Evolutionary conservation across 2,797 vertebrate genomes (phyloP).

Genomic region (Spheniscus humboldti): DNA sequence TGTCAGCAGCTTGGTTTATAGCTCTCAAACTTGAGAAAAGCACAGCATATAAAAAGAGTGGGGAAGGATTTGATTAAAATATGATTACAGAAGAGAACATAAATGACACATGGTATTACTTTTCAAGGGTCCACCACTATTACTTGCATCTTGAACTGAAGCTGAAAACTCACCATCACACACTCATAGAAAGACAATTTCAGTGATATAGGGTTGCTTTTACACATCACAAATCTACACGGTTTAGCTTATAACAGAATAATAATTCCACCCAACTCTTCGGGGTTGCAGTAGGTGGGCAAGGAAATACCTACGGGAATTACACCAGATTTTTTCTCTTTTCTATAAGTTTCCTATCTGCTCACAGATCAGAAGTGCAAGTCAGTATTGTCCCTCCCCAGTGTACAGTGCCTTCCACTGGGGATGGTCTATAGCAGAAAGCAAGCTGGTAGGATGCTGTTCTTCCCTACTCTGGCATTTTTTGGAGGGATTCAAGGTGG

Average conservation of each 20-base stretch:
- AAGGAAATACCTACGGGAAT: neutral
- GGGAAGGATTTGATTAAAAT: constrained; percentile 41
- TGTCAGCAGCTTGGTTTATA: constrained; percentile 54
- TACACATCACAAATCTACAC: fast-evolving
- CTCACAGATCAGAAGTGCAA: neutral
- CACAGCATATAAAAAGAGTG: neutral
- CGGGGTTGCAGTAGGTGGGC: neutral
- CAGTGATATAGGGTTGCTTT: neutral
- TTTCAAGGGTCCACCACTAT: neutral
- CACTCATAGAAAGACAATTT: neutral
- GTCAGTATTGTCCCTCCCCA: neutral
- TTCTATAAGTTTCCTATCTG: neutral
- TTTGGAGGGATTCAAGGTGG: neutral
- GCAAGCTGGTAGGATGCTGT: neutral
- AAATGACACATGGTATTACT: neutral
- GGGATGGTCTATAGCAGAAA: neutral
- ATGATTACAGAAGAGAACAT: neutral
- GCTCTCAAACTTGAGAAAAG: constrained; percentile 39
- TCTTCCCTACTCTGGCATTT: neutral
- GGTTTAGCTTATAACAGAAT: neutral
- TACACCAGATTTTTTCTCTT: neutral
- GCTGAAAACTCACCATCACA: neutral
- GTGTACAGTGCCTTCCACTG: neutral
- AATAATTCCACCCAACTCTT: neutral
- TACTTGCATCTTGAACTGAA: neutral